Evolutionary conservation across 1,140 invertebrate genomes (phyloP), one percentile per base, ranked within the genome.

Genomic region (Hycleus cichorii): DNA sequence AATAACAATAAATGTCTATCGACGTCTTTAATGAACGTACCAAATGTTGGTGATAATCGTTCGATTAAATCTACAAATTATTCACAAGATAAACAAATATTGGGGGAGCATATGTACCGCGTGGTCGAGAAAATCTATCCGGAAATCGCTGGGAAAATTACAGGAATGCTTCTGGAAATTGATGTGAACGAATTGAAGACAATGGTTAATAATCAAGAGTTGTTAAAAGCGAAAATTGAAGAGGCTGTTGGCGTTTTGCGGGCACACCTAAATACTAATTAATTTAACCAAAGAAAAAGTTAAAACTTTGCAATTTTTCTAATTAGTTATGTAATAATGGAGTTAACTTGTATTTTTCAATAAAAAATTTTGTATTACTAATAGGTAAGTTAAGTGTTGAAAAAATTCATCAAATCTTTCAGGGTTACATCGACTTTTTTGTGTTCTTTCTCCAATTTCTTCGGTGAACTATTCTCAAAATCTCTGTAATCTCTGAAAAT

Each of bases 101-200:
- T 89, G 55, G 87, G 88, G 52, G 88, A 90, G 68, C 76, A 84
- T 24, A 72, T 90, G 11, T 90, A 84, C 77, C 84, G 86, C 3
- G 77, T 86, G 4, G 86, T 90, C 66, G 69, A 81, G 59, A 73
- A 76, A 39, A 80, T 85, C 73, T 79, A 86, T 70, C 81, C 82
- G 6, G 82, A 83, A 8, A 72, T 85, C 56, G 85, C 85, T 44
- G 86, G 85, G 10, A 90, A 90, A 74, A 88, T 90, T 65, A 90
- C 88, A 58, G 88, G 88, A 39, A 90, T 90, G 88, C 75, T 90
- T 70, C 71, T 90, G 48, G 88, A 90, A 72, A 90, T 90, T 68
- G 88, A 90, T 74, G 88, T 87, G 71, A 80, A 83, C 8, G 88
- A 90, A 64, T 66, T 90, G 60, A 69, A 89, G 12, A 61, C 67